These are phyloP conservation scores for Ricordea florida DNA, from an alignment of 92 coral and sea anemone genomes.

Conservation along the genomic window DNA sequence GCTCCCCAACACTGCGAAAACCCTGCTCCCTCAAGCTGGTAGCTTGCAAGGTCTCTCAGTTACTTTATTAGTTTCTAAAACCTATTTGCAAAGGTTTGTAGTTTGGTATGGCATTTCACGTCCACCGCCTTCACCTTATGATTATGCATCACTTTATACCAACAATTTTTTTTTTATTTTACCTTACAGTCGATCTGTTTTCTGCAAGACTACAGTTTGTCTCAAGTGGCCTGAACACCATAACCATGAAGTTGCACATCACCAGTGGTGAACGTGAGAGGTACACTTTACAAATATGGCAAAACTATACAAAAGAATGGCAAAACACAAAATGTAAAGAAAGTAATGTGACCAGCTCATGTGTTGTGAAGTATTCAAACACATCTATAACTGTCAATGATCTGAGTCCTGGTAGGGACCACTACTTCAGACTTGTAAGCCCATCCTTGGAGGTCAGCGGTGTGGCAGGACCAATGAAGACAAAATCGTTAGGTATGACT, in stretches of 20 bases:
- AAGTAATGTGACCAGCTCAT: not conserved
- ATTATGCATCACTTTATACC: too few relatives aligned
- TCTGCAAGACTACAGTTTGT: conserved; percentile 6
- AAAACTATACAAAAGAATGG: conserved; percentile 6
- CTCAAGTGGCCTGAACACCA: conserved; percentile 19
- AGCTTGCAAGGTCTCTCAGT: too few relatives aligned
- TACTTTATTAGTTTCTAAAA: too few relatives aligned
- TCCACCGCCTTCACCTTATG: too few relatives aligned
- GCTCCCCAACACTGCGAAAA: too few relatives aligned
- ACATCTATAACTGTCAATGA: not conserved
- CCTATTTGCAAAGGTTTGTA: too few relatives aligned
- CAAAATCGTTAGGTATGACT: not conserved
- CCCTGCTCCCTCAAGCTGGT: too few relatives aligned
- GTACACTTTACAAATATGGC: conserved; percentile 15
- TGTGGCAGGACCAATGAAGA: not conserved
- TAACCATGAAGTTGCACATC: not conserved
- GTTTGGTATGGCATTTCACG: too few relatives aligned
- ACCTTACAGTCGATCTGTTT: not conserved
- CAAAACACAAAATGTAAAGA: not conserved
- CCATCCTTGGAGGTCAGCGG: not conserved
- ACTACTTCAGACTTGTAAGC: conserved; percentile 7
- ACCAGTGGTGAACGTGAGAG: not conserved
- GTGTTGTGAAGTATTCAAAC: not conserved
- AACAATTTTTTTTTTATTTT: not conserved
- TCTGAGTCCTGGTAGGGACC: conserved; percentile 15